Percentiles rank a stretch among this genome's conserved stretches.
phyloP scores from a whole-genome alignment of 2,113 vertebrate genomes.

The Ptyas mucosa region DNA sequence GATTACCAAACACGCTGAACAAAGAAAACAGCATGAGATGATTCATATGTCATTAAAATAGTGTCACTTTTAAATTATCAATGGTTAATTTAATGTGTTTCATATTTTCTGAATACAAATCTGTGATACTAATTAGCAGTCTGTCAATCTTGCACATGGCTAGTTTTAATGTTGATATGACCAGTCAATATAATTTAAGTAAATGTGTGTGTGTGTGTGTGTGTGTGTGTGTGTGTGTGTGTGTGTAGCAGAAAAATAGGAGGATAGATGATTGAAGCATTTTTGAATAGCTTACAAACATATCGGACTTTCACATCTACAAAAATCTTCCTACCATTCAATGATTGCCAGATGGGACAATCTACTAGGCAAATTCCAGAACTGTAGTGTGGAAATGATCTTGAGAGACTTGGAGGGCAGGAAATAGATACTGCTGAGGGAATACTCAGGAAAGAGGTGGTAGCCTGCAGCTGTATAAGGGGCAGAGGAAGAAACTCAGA shows the following conservation, averaged over 20 bases:
- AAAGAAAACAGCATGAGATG: background rate
- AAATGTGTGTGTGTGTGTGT: background rate
- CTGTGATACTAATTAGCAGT: background rate
- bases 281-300: conserved; percentile 47
- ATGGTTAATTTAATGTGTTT: conserved; percentile 21
- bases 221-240: no score
- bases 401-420: background rate
- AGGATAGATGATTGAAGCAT: background rate
- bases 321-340: conserved; percentile 38
- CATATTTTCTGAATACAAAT: background rate
- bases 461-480: background rate
- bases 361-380: background rate
- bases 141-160: background rate
- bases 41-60: conserved; percentile 16
- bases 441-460: background rate
- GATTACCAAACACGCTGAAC: background rate
- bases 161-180: background rate
- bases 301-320: background rate
- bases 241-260: background rate
- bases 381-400: background rate
- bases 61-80: background rate
- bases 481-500: no score
- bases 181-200: background rate
- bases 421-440: background rate
- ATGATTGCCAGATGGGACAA: conserved; percentile 49